Base-by-base conservation (phyloP, 2,113 vertebrate species). In the Blennius ocellaris region DNA sequence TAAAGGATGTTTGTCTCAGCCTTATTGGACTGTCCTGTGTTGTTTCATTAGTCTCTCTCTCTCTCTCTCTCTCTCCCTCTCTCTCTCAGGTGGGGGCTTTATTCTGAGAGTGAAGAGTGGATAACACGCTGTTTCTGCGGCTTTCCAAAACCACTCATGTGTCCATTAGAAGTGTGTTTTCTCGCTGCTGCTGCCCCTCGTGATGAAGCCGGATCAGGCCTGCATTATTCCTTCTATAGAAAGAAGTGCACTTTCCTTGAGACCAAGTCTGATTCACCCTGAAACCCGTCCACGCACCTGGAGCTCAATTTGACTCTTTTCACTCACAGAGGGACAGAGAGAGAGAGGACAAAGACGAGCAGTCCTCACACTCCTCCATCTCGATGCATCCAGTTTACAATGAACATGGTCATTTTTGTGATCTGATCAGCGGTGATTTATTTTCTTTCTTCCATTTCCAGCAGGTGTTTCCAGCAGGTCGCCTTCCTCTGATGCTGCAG, bases 131-230 rank as follows among this genome's bases (percentile, higher is more conserved):
- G 55, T 57, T 70, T 66, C 69, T 52, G 58, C 7, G 0, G 56
- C 73, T 81, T 83, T 85, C 54, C 72, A 70, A 64, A 85, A 76
- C 71, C 81, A 86, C 89, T 92, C 84, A 84, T 89, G 44, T 78
- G 62, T 89, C 89, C 90, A 90, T 89, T 92, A 90, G 83, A 83
- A 63, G 45, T 84, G 66, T 80, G 67, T 82, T 78, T 86, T 69
- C 37, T 55, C 30, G 68, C 21, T 45, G 44, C 10, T 1, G 56
- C 67, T 65, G 71, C 73, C 76, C 21, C 80, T 61, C 8, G 57
- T 80, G 75, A 67, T 78, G 77, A 70, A 83, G 51, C 69, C 1
- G 7, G 51, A 65, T 70, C 65, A 55, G 47, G 64, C 41, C 30
- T 67, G 80, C 56, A 68, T 83, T 76, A 81, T 83, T 78, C 67